phyloP scores from a whole-genome alignment of 2,888 invertebrate species.

The Caenorhabditis drosophilae region DNA sequence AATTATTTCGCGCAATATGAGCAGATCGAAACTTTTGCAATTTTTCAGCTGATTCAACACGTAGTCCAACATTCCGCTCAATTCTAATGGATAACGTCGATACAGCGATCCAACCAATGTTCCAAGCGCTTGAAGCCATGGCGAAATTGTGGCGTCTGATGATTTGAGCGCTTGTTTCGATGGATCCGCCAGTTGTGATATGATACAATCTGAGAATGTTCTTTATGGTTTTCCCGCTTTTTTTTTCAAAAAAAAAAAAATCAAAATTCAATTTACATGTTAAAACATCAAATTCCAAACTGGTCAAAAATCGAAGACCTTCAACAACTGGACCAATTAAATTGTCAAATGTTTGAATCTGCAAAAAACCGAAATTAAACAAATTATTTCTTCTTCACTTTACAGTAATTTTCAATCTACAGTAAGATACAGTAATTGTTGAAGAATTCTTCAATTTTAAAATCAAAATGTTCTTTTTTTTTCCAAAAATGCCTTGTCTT shows the following conservation, averaged over 20 bases:
- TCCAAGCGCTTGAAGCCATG: constrained; percentile 78
- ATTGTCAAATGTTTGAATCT: constrained; percentile 90
- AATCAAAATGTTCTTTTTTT: too few relatives aligned
- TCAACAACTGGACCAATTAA: constrained; percentile 95
- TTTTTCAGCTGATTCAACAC: constrained; percentile 95
- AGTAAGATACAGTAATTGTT: too few relatives aligned
- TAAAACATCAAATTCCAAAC: constrained; percentile 91
- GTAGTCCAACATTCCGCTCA: constrained; percentile 92
- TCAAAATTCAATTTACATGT: constrained; percentile 76
- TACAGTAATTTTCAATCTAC: too few relatives aligned
- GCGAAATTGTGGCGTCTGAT: constrained; percentile 87
- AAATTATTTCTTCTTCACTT: too few relatives aligned
- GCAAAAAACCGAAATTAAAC: too few relatives aligned
- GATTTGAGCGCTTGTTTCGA: constrained; percentile 79
- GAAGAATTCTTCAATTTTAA: too few relatives aligned
- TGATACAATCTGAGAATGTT: constrained; percentile 78
- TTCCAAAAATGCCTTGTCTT: too few relatives aligned
- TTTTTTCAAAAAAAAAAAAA: constrained; percentile 6
- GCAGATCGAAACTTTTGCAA: constrained; percentile 83
- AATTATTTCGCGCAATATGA: constrained; percentile 93
- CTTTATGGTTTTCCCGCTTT: background rate
- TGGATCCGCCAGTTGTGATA: constrained; percentile 86
- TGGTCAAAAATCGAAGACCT: constrained; percentile 91
- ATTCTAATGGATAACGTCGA: constrained; percentile 88
- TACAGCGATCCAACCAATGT: constrained; percentile 94